Evolutionary conservation across 2,113 vertebrate species (phyloP).

Genomic region (Petrocephalus microphthalmus): DNA sequence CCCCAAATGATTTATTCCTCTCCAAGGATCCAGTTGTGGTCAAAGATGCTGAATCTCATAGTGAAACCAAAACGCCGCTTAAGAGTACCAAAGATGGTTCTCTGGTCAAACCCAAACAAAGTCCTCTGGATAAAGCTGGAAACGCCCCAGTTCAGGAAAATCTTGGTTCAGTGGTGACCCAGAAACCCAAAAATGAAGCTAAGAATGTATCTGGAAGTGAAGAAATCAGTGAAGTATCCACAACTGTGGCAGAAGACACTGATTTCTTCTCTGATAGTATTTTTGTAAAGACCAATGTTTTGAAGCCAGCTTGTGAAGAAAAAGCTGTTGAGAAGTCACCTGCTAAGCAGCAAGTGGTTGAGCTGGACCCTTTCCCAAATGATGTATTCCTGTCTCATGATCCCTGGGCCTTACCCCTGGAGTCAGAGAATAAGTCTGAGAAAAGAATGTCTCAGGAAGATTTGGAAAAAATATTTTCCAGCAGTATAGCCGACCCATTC

Average conservation of each 20-base stretch:
- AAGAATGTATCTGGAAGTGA: neutral
- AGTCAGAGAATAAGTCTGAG: conserved; percentile 18
- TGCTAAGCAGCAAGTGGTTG: neutral
- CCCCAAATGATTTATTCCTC: conserved; percentile 23
- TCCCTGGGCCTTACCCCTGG: conserved; percentile 33
- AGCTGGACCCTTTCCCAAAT: conserved; percentile 23
- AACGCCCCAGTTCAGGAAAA: conserved; percentile 29
- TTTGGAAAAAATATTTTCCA: conserved; percentile 41
- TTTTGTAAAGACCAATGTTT: neutral
- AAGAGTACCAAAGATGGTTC: conserved; percentile 35
- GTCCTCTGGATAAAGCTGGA: conserved; percentile 23
- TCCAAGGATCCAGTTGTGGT: neutral
- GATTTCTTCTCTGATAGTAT: neutral
- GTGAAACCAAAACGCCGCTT: conserved; percentile 17
- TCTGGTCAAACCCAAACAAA: conserved; percentile 54
- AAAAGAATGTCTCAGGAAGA: conserved; percentile 38
- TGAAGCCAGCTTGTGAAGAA: neutral
- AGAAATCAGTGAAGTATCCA: neutral
- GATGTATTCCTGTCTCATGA: conserved; percentile 36
- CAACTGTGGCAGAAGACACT: neutral
- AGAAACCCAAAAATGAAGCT: neutral
- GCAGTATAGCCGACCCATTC: conserved; percentile 38
- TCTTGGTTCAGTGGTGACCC: neutral
- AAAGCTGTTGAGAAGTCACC: neutral
- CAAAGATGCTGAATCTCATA: conserved; percentile 9